phyloP scores from a whole-genome alignment of 2,797 vertebrate genomes.

The Cichlasoma orientale region DNA sequence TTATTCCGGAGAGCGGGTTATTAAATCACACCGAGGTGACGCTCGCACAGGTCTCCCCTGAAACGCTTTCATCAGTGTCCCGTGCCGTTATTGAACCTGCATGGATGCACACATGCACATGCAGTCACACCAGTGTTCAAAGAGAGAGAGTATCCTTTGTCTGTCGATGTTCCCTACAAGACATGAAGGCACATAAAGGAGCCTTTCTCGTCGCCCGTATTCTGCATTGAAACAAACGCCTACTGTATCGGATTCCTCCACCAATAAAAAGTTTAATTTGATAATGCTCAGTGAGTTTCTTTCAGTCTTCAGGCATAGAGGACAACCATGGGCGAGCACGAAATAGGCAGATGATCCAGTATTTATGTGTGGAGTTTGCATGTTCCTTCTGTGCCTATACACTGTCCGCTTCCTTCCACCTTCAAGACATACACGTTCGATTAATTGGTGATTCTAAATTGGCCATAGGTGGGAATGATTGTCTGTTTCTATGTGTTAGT shows the following conservation, averaged over 20 bases:
- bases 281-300: conserved; percentile 30
- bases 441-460: background rate
- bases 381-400: background rate
- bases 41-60: conserved; percentile 62
- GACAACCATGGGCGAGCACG: conserved; percentile 23
- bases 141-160: conserved; percentile 34
- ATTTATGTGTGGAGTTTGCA: background rate
- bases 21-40: conserved; percentile 80
- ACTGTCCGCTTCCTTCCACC: background rate
- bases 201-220: conserved; percentile 18
- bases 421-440: background rate
- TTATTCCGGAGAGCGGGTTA: conserved; percentile 79
- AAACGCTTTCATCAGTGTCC: conserved; percentile 72
- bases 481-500: background rate
- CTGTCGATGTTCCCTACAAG: conserved; percentile 29
- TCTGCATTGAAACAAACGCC: conserved; percentile 31
- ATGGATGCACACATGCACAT: conserved; percentile 18
- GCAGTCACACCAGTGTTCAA: conserved; percentile 23
- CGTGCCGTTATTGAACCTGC: conserved; percentile 55
- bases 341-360: conserved; percentile 43
- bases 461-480: background rate
- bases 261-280: conserved; percentile 49
- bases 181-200: conserved; percentile 33
- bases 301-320: conserved; percentile 21
- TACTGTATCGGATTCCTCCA: conserved; percentile 22